phyloP scores from a whole-genome alignment of 23 tunicate genomes.

The Phallusia fumigata region DNA sequence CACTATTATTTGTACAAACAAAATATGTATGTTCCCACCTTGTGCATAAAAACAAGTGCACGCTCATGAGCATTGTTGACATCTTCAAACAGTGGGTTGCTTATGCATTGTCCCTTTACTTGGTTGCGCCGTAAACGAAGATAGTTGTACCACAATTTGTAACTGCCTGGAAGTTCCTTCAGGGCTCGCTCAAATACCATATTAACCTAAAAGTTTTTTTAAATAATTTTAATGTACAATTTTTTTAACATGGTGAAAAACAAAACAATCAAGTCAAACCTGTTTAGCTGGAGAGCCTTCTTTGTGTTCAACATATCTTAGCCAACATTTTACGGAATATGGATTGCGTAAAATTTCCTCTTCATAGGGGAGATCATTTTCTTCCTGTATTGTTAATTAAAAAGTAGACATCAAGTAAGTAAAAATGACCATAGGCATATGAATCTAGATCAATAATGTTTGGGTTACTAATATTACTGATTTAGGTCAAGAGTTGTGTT shows the following conservation, averaged over 20 bases:
- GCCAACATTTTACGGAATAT: slow-evolving; percentile 92
- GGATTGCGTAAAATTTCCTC: slow-evolving; percentile 96
- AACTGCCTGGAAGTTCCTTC: slow-evolving; percentile 93
- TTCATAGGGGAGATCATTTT: slow-evolving; percentile 89
- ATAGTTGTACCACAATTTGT: slow-evolving; percentile 95
- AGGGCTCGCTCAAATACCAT: slow-evolving; percentile 91
- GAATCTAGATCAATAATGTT: too few relatives aligned
- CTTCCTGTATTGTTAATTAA: slow-evolving; percentile 36
- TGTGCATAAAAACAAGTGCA: slow-evolving; percentile 97
- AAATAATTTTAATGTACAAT: neutral
- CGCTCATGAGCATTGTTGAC: slow-evolving; percentile 98
- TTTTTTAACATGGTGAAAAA: neutral
- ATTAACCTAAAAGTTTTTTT: slow-evolving; percentile 30
- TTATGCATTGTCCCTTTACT: slow-evolving; percentile 69
- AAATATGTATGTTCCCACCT: too few relatives aligned
- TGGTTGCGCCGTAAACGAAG: slow-evolving; percentile 78
- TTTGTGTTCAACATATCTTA: slow-evolving; percentile 95
- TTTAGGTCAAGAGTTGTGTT: too few relatives aligned
- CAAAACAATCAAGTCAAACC: slow-evolving; percentile 14
- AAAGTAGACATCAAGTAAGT: too few relatives aligned
- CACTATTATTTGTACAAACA: too few relatives aligned
- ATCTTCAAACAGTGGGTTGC: slow-evolving; percentile 78
- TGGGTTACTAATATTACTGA: too few relatives aligned
- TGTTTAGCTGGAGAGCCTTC: slow-evolving; percentile 63
- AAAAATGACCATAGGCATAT: too few relatives aligned